phyloP scores from a whole-genome alignment of 2,113 vertebrate genomes.

The Neodontobutis hainanensis region DNA sequence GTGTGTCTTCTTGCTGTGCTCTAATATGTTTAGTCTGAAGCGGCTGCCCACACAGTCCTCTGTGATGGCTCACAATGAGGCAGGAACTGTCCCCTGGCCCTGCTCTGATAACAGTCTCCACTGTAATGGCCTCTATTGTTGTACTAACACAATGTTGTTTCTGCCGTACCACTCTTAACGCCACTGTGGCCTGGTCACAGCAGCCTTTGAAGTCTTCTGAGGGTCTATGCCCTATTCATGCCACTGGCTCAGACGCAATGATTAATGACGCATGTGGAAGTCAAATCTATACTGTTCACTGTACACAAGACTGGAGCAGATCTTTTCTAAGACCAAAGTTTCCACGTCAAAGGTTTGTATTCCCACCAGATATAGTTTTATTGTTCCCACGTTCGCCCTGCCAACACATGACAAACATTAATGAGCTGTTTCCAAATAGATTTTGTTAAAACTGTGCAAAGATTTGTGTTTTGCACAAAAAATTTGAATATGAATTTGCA shows the following conservation, averaged over 20 bases:
- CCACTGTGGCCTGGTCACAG: not conserved
- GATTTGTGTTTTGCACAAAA: not conserved
- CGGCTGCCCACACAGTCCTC: constrained; percentile 58
- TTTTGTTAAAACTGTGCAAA: too few species aligned
- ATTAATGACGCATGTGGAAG: constrained; percentile 36
- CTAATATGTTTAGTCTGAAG: constrained; percentile 89
- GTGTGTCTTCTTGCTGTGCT: constrained; percentile 80
- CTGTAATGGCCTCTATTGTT: constrained; percentile 64
- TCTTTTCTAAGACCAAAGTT: not conserved
- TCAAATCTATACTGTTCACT: not conserved
- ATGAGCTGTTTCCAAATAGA: too few species aligned
- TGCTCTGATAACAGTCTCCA: constrained; percentile 62
- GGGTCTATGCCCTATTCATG: constrained; percentile 34
- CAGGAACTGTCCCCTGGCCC: constrained; percentile 64
- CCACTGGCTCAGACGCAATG: constrained; percentile 38
- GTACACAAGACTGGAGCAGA: too few species aligned
- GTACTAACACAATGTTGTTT: constrained; percentile 53
- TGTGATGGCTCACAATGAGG: constrained; percentile 64
- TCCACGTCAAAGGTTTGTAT: not conserved
- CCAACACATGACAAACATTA: too few species aligned
- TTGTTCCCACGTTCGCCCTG: too few species aligned
- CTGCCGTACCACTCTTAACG: constrained; percentile 36
- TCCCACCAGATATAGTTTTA: not conserved
- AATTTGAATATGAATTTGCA: not conserved
- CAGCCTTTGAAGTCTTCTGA: constrained; percentile 51